These are phyloP conservation scores for Trypoxylus dichotomus DNA, from an alignment of 1,140 invertebrate genomes.

Conservation along the genomic window DNA sequence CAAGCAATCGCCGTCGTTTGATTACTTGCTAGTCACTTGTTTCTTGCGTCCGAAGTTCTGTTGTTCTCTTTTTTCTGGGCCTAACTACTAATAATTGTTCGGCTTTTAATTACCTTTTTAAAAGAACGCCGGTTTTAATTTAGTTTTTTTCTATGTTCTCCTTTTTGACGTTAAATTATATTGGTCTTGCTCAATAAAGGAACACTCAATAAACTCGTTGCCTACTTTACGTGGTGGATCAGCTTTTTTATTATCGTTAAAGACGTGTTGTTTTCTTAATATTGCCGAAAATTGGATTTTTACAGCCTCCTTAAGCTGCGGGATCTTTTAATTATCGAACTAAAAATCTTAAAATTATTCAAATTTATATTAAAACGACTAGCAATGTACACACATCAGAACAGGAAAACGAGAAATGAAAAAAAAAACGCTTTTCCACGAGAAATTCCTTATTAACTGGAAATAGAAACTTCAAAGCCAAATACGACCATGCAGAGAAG, in stretches of 20 bases:
- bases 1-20: not conserved
- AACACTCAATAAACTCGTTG: not conserved
- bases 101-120: slow-evolving; percentile 18
- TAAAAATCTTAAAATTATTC: not conserved
- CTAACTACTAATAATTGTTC: slow-evolving; percentile 18
- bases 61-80: not conserved
- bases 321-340: not conserved
- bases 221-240: not conserved
- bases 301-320: not conserved
- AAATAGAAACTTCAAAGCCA: not conserved
- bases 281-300: slow-evolving; percentile 12
- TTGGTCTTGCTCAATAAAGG: not conserved
- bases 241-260: not conserved
- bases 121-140: slow-evolving; percentile 14
- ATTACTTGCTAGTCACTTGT: not conserved
- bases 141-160: not conserved
- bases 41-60: not conserved
- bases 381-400: not conserved
- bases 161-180: not conserved
- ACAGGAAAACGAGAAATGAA: not conserved
- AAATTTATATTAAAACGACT: not conserved
- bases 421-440: not conserved
- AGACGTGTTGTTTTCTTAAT: not conserved
- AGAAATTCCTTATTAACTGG: not conserved
- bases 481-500: no score